These are phyloP conservation scores for Ophion costatus DNA, from an alignment of 2,888 invertebrate genomes.

Conservation along the genomic window DNA sequence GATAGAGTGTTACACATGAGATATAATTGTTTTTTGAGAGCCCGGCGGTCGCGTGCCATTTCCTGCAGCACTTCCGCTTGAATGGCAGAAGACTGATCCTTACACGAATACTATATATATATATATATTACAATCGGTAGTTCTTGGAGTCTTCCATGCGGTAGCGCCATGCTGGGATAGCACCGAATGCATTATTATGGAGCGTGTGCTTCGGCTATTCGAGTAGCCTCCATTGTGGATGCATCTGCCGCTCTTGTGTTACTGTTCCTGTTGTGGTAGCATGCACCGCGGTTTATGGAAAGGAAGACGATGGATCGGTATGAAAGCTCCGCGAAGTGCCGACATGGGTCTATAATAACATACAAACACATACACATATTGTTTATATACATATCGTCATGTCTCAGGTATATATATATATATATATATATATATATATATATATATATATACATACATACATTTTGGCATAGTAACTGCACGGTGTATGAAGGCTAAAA, in stretches of 20 bases:
- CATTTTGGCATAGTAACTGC: constrained; percentile 11
- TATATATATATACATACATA: no score
- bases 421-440: no score
- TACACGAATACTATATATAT: constrained; percentile 15
- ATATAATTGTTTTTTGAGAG: constrained; percentile 35
- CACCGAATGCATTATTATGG: constrained; percentile 56
- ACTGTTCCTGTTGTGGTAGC: constrained; percentile 44
- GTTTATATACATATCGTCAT: not conserved
- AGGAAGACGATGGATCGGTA: constrained; percentile 36
- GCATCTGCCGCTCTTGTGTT: constrained; percentile 74
- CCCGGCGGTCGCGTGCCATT: constrained; percentile 67
- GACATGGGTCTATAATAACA: constrained; percentile 55
- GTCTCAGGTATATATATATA: not conserved
- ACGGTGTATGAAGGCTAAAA: constrained; percentile 67
- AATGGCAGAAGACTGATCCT: no score
- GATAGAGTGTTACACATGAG: constrained; percentile 37
- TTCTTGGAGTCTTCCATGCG: constrained; percentile 67
- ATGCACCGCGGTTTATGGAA: constrained; percentile 41
- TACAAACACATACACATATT: not conserved
- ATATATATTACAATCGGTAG: constrained; percentile 54
- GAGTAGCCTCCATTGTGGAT: constrained; percentile 72
- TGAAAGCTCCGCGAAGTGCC: constrained; percentile 67
- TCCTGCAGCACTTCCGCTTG: constrained; percentile 42
- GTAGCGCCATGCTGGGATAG: constrained; percentile 41
- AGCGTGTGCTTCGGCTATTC: constrained; percentile 58